phyloP scores from a whole-genome alignment of 2,797 vertebrate genomes.

The Dipus sagitta region DNA sequence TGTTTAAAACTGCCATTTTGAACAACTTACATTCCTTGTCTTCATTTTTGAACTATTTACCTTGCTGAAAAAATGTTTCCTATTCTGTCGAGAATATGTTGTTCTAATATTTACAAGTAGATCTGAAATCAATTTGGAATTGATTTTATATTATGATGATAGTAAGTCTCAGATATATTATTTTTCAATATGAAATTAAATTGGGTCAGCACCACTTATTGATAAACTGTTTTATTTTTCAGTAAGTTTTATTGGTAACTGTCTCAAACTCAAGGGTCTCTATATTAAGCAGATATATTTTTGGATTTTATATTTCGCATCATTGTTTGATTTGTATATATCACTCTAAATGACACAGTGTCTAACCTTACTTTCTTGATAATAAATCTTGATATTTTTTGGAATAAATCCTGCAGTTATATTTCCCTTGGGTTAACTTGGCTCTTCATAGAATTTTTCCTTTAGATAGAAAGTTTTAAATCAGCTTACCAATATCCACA shows the following conservation, averaged over 20 bases:
- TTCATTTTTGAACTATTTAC: neutral
- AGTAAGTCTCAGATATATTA: neutral
- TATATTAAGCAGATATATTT: neutral
- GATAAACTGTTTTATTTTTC: neutral
- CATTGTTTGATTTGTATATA: neutral
- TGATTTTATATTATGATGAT: neutral
- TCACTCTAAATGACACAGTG: neutral
- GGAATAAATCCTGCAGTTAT: neutral
- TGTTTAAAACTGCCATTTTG: neutral
- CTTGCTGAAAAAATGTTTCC: neutral
- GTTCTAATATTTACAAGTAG: neutral
- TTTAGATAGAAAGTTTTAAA: neutral
- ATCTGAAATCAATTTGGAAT: neutral
- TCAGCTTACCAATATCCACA: neutral
- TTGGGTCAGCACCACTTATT: neutral
- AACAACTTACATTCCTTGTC: neutral
- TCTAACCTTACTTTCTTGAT: neutral
- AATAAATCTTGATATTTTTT: neutral
- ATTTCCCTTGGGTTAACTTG: neutral
- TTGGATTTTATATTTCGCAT: neutral
- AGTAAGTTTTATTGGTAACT: neutral
- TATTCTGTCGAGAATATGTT: neutral
- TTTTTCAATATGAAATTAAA: neutral
- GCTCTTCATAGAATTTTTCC: neutral
- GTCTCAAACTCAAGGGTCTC: neutral